These are phyloP conservation scores for Porites lutea DNA, from an alignment of 64 coral and sea anemone genomes.

Conservation along the genomic window DNA sequence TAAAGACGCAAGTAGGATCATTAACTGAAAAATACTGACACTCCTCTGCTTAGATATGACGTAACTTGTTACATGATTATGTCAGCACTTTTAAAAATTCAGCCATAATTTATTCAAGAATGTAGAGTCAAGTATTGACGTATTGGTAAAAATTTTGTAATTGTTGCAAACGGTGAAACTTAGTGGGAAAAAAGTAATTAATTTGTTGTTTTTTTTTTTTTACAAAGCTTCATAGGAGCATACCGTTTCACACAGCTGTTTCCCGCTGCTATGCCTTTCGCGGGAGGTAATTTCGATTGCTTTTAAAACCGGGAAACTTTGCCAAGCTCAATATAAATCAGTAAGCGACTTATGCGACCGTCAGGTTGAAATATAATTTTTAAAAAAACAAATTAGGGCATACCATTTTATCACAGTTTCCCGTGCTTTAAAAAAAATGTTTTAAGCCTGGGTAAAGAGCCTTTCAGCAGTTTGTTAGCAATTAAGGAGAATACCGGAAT, in stretches of 20 bases:
- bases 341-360: background rate
- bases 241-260: background rate
- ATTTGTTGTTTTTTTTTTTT: background rate
- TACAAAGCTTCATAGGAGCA: background rate
- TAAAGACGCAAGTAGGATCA: background rate
- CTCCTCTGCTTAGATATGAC: background rate
- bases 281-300: background rate
- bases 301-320: background rate
- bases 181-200: background rate
- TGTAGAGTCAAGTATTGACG: background rate
- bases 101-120: background rate
- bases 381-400: background rate
- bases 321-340: background rate
- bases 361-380: too few relatives aligned
- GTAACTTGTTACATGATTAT: background rate
- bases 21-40: background rate
- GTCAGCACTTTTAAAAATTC: background rate
- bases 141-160: background rate
- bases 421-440: background rate
- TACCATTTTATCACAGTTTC: constrained; percentile 16
- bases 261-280: background rate
- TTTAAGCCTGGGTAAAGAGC: constrained; percentile 12
- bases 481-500: background rate
- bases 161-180: background rate
- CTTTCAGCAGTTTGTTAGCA: background rate